Evolutionary conservation across 2,797 vertebrate genomes (phyloP), one percentile per base, ranked within the genome.

Genomic region (Argentina silus): DNA sequence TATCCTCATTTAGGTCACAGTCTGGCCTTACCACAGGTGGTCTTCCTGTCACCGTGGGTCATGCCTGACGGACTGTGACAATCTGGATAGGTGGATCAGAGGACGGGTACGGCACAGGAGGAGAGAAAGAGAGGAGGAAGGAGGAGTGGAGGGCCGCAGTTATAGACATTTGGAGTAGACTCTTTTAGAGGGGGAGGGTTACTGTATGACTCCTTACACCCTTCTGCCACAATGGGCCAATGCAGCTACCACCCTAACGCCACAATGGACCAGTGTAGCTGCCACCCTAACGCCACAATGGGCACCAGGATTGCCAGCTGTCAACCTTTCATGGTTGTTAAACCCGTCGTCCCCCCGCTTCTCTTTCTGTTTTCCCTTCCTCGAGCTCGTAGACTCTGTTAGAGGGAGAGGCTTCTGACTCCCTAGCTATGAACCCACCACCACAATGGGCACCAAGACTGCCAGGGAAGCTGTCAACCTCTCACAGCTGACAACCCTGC

Each of bases 381-480:
- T 36, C 27, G 4, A 36, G 2, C 27, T 36, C 27, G 23, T 27
- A 43, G 2, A 6, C 17, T 7, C 6, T n/a, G 6, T n/a, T 3
- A 15, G 9, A 23, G 64, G 0, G 45, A 44, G 61, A n/a, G 36
- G 17, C n/a, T 48, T 2, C 15, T n/a, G n/a, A 17, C 65, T 87
- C 48, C 69, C 77, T 78, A 12, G 67, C 78, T 84, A 83, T 65
- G 74, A 83, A 83, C 79, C 72, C 68, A 79, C 36, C 70, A 69
- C 69, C 74, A 69, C 75, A 23, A 15, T 72, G 70, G 79, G 81
- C 77, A 75, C 79, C 80, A 85, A 78, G 82, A 82, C 45, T 81
- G 88, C 84, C 80, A 84, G 67, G 57, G 78, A 82, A 87, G 78
- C 88, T 88, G 88, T 90, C 86, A 82, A 78, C 78, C 83, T 85